phyloP scores from a whole-genome alignment of 2,888 invertebrate species.

The Heliconius sara region DNA sequence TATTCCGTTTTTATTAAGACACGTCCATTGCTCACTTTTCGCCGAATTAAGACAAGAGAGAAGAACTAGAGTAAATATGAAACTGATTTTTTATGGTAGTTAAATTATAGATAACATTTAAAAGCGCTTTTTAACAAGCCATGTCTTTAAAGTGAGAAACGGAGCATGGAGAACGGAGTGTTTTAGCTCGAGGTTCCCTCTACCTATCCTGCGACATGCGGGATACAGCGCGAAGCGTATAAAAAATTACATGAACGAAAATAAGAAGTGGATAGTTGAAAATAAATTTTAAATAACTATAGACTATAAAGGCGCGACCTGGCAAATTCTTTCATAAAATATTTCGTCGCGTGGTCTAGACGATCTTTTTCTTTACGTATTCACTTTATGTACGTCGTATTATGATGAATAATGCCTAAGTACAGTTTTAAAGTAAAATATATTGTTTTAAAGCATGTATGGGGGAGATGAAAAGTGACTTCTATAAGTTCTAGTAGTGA shows the following conservation, averaged over 20 bases:
- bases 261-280: neutral
- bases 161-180: too few relatives aligned
- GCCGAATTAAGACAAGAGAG: too few relatives aligned
- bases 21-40: too few relatives aligned
- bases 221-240: neutral
- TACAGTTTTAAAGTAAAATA: neutral
- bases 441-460: neutral
- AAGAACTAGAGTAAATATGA: too few relatives aligned
- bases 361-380: conserved; percentile 37
- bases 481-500: neutral
- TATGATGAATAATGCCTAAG: conserved; percentile 9
- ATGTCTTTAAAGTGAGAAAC: too few relatives aligned
- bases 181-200: too few relatives aligned
- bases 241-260: neutral
- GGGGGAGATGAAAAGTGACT: neutral
- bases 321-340: conserved; percentile 35
- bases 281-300: conserved; percentile 5
- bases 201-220: too few relatives aligned
- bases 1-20: too few relatives aligned
- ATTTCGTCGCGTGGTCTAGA: conserved; percentile 39
- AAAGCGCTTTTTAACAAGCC: too few relatives aligned
- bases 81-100: too few relatives aligned
- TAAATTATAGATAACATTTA: too few relatives aligned
- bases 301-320: conserved; percentile 26
- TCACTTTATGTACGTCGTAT: conserved; percentile 14